Percentiles rank a stretch among this genome's conserved stretches.
These are phyloP conservation scores for Mormyrus lacerda DNA, from an alignment of 2,113 vertebrate species.

Conservation along the genomic window DNA sequence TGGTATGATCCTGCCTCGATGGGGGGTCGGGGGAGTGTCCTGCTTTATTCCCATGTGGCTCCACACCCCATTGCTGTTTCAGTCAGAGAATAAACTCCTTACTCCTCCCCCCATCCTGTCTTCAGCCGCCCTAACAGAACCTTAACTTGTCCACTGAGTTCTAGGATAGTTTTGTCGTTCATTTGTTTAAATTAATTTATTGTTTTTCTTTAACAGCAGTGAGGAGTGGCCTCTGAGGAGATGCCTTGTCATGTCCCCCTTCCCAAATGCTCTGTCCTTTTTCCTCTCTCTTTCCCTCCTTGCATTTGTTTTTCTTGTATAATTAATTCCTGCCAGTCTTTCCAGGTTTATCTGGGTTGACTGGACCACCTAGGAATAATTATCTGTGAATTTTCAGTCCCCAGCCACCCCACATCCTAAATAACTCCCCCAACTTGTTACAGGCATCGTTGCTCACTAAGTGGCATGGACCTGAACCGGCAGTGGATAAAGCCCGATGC, in stretches of 20 bases:
- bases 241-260: background rate
- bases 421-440: background rate
- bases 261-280: background rate
- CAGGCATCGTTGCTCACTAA: conserved; percentile 83
- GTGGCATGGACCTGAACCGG: conserved; percentile 79
- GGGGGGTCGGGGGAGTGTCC: background rate
- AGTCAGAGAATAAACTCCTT: background rate
- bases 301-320: background rate
- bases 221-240: background rate
- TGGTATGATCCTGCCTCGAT: background rate
- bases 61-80: background rate
- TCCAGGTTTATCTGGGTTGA: background rate
- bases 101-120: background rate
- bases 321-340: background rate
- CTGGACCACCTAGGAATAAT: background rate
- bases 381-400: background rate
- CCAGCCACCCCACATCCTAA: background rate
- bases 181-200: background rate
- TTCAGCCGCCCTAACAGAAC: background rate
- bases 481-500: conserved; percentile 73
- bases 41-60: background rate
- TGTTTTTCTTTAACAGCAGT: background rate
- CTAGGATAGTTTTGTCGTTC: background rate
- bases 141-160: background rate
- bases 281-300: background rate